Base-by-base conservation (phyloP, 2,888 invertebrate genomes). In the Sussaba pulchella region DNA sequence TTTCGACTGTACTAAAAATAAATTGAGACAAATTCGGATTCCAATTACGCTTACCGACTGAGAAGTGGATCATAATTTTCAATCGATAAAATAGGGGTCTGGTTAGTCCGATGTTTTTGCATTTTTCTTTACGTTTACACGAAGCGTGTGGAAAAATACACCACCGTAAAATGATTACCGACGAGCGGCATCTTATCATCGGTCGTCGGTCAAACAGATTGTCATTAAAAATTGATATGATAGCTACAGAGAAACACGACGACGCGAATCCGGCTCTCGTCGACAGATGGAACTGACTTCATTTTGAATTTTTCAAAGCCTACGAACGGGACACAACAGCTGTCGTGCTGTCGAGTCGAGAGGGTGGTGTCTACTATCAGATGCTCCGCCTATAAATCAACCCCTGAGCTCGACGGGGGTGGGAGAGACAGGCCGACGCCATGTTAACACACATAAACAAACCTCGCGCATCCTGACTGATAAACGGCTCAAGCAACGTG, bases 301-400 rank as follows among this genome's bases (percentile, higher is more conserved):
- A 24, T 54, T 31, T 57, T 17, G 45, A 6, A 26, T 12, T 31
- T 31, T 57, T n/a, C 14, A 24, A 57, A 31, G 17, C 43, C 21
- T 66, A 69, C 8, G 24, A 54, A 72, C 70, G 74, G 59, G 43
- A 64, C 57, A 59, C 57, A 82, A 81, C 81, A 82, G 82, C 82
- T 80, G 80, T 71, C 71, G 75, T 54, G 52, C 43, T 26, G n/a
- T n/a, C 52, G 36, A 66, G 64, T 50, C 73, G 52, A 61, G 86
- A 87, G 90, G 90, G 91, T 91, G 89, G 89, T 86, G 84, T 89
- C 88, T 87, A 87, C 89, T 89, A 89, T 91, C 89, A 89, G 91
- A 91, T 90, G 91, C 91, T 91, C 91, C 91, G 91, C 91, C 91
- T 91, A 91, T 91, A 91, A 91, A 91, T 91, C 91, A 91, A 90